These are phyloP conservation scores for Tauraco erythrolophus DNA, from an alignment of 2,113 vertebrate genomes.

Conservation along the genomic window DNA sequence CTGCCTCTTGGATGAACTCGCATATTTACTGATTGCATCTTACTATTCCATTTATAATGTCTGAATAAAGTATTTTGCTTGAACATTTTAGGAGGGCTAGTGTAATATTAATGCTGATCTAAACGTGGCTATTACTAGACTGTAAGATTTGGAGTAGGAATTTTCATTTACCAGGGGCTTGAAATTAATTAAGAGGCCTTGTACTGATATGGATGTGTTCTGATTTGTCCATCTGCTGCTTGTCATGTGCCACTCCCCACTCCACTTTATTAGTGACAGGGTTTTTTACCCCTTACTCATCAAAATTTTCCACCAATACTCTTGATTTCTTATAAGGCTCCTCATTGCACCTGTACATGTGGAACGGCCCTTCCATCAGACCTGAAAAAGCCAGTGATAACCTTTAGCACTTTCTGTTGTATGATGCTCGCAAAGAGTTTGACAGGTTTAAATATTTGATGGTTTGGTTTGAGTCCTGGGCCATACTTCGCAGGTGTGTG, in stretches of 20 bases:
- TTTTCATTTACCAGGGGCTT: neutral
- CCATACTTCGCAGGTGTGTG: neutral
- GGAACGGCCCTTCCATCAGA: neutral
- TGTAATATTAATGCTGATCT: neutral
- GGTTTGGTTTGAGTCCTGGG: neutral
- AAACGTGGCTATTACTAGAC: neutral
- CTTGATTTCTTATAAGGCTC: neutral
- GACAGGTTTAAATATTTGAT: neutral
- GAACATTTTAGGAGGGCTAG: neutral
- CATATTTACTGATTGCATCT: neutral
- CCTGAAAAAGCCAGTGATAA: neutral
- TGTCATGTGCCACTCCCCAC: neutral
- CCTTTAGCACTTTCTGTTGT: neutral
- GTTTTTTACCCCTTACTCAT: neutral
- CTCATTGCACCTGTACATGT: rapidly evolving
- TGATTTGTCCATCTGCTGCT: neutral
- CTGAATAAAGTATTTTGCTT: neutral
- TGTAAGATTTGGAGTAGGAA: neutral
- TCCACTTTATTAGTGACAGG: neutral
- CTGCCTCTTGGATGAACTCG: neutral
- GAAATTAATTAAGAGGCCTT: neutral
- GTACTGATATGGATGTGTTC: neutral
- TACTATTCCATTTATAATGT: neutral
- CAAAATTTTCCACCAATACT: neutral
- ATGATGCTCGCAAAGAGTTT: neutral